Base-by-base conservation (phyloP, 2,113 vertebrate species). In the Sphyrna mokarran region DNA sequence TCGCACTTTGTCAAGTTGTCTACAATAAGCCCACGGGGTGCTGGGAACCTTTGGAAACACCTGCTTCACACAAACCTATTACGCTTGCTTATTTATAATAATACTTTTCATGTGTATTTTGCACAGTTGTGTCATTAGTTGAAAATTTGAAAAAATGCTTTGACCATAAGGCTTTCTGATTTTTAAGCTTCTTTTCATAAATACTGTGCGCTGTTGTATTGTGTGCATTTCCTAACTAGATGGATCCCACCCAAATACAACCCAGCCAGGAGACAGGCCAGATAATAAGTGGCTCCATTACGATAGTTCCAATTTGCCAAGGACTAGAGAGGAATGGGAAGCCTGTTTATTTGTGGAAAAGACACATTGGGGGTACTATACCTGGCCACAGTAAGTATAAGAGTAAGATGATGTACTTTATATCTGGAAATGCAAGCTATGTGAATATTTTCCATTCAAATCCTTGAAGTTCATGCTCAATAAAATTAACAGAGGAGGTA, bases 251-350 rank as follows among this genome's bases (percentile, higher is more conserved):
- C 96, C 97, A 11, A 96, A 96, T 85, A 96, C 85, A 20, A 97
- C 97, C 78, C 96, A 98, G 95, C 98, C 98, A 96, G 99, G 99
- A 40, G 99, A 99, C 97, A 98, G 99, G 95, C 96, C 97, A 10
- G 99, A 99, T 97, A 99, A 99, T 97, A 97, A 97, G 95, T 99
- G 99, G 99, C 97, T 99, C 78, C 98, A 98, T 97, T 99, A 99
- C 78, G 96, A 98, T 96, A 98, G 98, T 96, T 98, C 95, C 97
- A 98, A 95, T 95, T 96, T 99, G 96, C 99, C 99, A 95, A 98
- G 97, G 97, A 98, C 98, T 10, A 98, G 98, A 96, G 96, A 98
- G 96, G 98, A 98, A 68, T 99, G 99, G 99, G 98, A 99, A 54
- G 96, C 97, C 0, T 98, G 98, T 96, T 97, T 96, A 93, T 99